Base-by-base conservation (phyloP, 2,113 vertebrate genomes). In the Mola mola region DNA sequence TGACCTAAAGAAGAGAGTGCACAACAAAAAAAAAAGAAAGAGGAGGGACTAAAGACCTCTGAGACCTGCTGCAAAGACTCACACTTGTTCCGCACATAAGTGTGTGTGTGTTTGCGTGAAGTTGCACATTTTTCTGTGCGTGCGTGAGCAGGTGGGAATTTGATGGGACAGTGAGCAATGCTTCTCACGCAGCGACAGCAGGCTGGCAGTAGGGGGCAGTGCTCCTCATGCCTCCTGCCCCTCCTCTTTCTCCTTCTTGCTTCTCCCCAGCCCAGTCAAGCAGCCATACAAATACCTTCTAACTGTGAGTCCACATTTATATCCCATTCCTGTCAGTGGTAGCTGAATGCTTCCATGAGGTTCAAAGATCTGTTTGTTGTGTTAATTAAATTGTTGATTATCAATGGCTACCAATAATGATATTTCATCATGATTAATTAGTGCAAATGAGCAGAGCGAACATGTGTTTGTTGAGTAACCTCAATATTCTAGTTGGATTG, bases 131-230 rank as follows among this genome's bases (percentile, higher is more conserved):
- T n/a, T 65, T 66, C 48, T 48, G 44, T 65, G 13, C 53, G 75
- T 74, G 79, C 63, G 85, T 61, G 68, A 91, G 89, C 89, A 89
- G 90, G 87, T 91, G 87, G 84, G 70, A 75, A 77, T 86, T 90
- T 87, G 79, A 91, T 90, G 89, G 91, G 88, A 91, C 82, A 88
- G 78, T 90, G 90, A 91, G 90, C 88, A 81, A 93, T 93, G 91
- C 73, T 81, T 90, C 82, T 83, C 77, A 85, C 52, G 40, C 87
- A 89, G 87, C 88, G 50, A 90, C 89, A 93, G 87, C 88, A 88
- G 88, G 86, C 73, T 78, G 84, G 78, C 91, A 92, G 86, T 81
- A 89, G 92, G 91, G 88, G 91, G 88, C 89, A 69, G 51, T 71
- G 77, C 71, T 72, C 71, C 70, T 46, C 68, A 60, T 80, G 50